Conservation (phyloP, 23 tunicate species). For the Ascidia mentula region DNA sequence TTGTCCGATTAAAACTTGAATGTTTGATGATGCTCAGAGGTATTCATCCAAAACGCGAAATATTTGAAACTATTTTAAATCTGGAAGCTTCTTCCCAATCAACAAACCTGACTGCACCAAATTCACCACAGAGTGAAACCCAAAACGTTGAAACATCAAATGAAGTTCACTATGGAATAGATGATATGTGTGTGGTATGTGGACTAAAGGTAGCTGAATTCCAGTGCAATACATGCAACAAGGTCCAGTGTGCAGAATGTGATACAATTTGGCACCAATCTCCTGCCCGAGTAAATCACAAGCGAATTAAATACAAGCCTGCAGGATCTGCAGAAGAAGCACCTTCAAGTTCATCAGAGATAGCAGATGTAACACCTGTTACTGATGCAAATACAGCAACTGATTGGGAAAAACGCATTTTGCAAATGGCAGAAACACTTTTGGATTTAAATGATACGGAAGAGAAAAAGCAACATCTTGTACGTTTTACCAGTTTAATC, state of each 20-base stretch:
- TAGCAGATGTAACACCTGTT: not conserved
- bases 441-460: constrained; percentile 14
- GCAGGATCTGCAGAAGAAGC: not conserved
- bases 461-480: constrained; percentile 6
- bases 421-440: constrained; percentile 20
- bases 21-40: constrained; percentile 21
- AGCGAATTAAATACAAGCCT: not conserved
- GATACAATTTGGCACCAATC: constrained; percentile 72
- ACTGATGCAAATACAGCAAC: not conserved
- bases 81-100: too few species aligned
- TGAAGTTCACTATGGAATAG: not conserved
- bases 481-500: constrained; percentile 27
- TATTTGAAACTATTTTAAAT: too few species aligned
- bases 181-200: constrained; percentile 63
- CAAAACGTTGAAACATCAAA: too few species aligned
- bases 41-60: too few species aligned
- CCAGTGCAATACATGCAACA: constrained; percentile 50
- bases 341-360: not conserved
- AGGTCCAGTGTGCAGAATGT: constrained; percentile 47
- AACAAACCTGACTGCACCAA: too few species aligned
- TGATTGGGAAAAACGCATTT: constrained; percentile 28
- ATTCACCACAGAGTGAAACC: too few species aligned
- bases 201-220: constrained; percentile 58
- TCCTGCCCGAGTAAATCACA: constrained; percentile 44
- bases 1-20: constrained; percentile 56